Evolutionary conservation across 2,797 vertebrate genomes (phyloP).

Genomic region (Syngnathus acus): DNA sequence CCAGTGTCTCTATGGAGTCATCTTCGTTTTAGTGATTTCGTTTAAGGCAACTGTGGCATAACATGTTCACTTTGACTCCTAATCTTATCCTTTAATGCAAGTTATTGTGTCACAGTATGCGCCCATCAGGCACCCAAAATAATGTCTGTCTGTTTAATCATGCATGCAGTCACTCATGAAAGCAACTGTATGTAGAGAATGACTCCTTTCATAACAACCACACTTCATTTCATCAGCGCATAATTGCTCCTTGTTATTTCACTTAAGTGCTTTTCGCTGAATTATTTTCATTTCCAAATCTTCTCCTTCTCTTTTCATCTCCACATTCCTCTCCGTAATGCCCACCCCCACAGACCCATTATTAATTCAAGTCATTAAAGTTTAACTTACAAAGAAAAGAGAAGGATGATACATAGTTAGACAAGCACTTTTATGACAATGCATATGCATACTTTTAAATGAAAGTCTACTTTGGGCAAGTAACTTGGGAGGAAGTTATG

Average conservation of each 20-base stretch:
- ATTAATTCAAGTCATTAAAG: conserved; percentile 8
- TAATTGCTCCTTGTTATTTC: conserved; percentile 8
- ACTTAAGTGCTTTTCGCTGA: conserved; percentile 3
- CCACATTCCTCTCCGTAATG: neutral
- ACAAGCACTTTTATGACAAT: conserved; percentile 8
- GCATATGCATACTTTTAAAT: neutral
- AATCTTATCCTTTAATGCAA: neutral
- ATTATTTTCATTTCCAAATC: conserved; percentile 7
- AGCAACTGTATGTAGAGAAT: conserved; percentile 1
- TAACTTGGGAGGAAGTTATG: neutral
- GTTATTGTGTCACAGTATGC: neutral
- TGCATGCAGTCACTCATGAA: conserved; percentile 4
- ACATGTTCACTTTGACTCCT: neutral
- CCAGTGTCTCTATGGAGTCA: neutral
- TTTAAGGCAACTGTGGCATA: neutral
- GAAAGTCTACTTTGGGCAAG: neutral
- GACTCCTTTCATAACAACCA: conserved; percentile 2
- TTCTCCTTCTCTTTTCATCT: neutral
- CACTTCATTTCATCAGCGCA: conserved; percentile 6
- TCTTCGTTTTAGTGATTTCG: neutral
- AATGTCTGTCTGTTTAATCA: conserved; percentile 8
- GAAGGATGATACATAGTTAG: conserved; percentile 1
- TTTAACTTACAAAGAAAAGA: conserved; percentile 19
- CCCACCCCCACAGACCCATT: conserved; percentile 3
- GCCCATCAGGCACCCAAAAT: neutral